Base-by-base conservation (phyloP, 2,888 invertebrate species). In the Resseliella maxima region DNA sequence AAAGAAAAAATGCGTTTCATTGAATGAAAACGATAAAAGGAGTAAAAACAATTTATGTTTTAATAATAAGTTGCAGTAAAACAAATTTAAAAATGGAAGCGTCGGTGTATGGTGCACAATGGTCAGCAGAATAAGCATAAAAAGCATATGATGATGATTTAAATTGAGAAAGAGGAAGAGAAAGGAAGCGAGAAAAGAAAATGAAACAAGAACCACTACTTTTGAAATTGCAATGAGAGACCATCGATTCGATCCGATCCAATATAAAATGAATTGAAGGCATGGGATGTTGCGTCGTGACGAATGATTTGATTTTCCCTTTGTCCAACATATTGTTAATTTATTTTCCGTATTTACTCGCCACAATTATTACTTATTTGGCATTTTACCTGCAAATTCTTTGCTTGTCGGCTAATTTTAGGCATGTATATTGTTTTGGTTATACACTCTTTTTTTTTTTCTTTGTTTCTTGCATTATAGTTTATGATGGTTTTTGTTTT, bases 41-140 rank as follows among this genome's bases (percentile, higher is more conserved):
- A 38, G 38, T 38, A 83, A 83, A 36, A 83, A 83, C 83, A 83
- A 83, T 38, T 83, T 38, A 83, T 36, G 36, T 38, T 38, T 38
- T 83, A 83, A 83, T 83, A 83, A 83, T 38, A 36, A 83, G 83
- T 83, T 83, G 83, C 83, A 83, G 38, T 38, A 38, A 83, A 83
- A 24, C 38, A n/a, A 83, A 83, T 83, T 83, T 36, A 38, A 24
- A n/a, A 83, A 64, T 64, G 38, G 83, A 83, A 83, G 83, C 83
- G 83, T 83, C 38, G 83, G 83, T 83, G 83, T 83, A 38, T 83
- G n/a, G 24, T n/a, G 38, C 24, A 38, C 38, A 24, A 38, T 83
- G 36, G 72, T 15, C 72, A 72, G 5, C 35, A 31, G 21, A 24
- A n/a, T 83, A 1, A 24, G 38, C 38, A n/a, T 24, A 38, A 38